Percentiles rank a stretch among this genome's conserved stretches.
These are phyloP conservation scores for Lerema accius DNA, from an alignment of 1,140 invertebrate species.

Conservation along the genomic window DNA sequence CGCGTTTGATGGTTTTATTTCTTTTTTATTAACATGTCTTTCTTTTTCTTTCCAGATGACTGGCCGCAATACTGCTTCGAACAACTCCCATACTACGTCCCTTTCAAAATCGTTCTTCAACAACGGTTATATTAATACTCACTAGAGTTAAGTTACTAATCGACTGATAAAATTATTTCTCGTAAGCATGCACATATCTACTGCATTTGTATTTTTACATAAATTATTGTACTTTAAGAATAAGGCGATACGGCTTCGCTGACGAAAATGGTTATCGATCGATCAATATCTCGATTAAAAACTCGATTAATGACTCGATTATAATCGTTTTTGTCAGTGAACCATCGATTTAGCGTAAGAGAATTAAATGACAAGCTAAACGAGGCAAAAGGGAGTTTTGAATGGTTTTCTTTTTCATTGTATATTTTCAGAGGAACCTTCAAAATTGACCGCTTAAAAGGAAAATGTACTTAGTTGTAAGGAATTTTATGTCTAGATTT, in stretches of 20 bases:
- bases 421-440: slow-evolving; percentile 75
- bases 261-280: slow-evolving; percentile 24
- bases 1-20: neutral
- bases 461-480: slow-evolving; percentile 51
- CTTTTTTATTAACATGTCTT: slow-evolving; percentile 14
- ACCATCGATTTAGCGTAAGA: slow-evolving; percentile 48
- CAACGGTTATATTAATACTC: slow-evolving; percentile 61
- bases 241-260: slow-evolving; percentile 53
- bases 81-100: slow-evolving; percentile 34
- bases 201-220: slow-evolving; percentile 76
- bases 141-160: slow-evolving; percentile 65
- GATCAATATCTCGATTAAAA: neutral
- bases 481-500: slow-evolving; percentile 48
- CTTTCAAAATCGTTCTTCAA: slow-evolving; percentile 34
- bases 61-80: slow-evolving; percentile 39
- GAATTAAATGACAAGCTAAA: slow-evolving; percentile 73
- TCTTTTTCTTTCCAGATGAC: slow-evolving; percentile 55
- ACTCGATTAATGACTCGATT: neutral
- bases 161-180: slow-evolving; percentile 65
- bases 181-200: slow-evolving; percentile 64
- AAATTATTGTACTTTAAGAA: slow-evolving; percentile 66
- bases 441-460: slow-evolving; percentile 67
- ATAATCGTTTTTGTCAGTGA: slow-evolving; percentile 47
- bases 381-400: slow-evolving; percentile 77
- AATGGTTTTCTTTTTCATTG: slow-evolving; percentile 70